phyloP scores from a whole-genome alignment of 35 echinoderm and acorn worm genomes.

The Stichopus chloronotus region DNA sequence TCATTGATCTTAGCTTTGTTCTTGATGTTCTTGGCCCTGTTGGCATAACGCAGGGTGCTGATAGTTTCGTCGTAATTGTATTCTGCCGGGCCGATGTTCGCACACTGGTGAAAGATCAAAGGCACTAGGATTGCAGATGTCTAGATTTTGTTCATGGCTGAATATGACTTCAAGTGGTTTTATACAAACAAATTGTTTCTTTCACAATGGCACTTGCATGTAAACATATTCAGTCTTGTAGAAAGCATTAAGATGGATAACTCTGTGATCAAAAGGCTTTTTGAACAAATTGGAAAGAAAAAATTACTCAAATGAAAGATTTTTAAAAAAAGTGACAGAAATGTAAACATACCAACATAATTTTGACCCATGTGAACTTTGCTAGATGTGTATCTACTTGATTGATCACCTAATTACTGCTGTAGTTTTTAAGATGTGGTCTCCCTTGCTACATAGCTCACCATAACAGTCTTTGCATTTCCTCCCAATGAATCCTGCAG shows the following conservation, averaged over 20 bases:
- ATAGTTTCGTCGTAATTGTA: slow-evolving; percentile 99
- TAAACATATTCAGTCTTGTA: no score
- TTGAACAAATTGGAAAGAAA: no score
- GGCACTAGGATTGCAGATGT: background rate
- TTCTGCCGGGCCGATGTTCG: slow-evolving; percentile 94
- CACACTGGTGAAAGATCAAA: slow-evolving; percentile 69
- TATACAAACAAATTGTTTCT: background rate
- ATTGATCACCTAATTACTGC: no score
- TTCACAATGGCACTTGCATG: background rate
- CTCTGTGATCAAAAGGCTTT: no score
- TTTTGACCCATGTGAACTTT: no score
- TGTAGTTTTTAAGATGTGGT: no score
- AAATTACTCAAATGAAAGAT: no score
- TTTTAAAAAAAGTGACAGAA: no score
- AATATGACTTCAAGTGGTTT: background rate
- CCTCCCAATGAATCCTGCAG: slow-evolving; percentile 96
- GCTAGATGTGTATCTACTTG: no score
- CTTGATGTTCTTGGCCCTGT: slow-evolving; percentile 99
- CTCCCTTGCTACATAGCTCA: background rate
- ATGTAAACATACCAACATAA: no score
- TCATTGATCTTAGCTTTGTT: slow-evolving; percentile 99
- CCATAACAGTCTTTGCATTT: slow-evolving; percentile 98
- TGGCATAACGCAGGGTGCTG: slow-evolving; percentile 93
- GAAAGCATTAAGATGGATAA: no score
- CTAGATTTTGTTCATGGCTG: background rate